Base-by-base conservation (phyloP, 2,113 vertebrate genomes). In the Mola mola region DNA sequence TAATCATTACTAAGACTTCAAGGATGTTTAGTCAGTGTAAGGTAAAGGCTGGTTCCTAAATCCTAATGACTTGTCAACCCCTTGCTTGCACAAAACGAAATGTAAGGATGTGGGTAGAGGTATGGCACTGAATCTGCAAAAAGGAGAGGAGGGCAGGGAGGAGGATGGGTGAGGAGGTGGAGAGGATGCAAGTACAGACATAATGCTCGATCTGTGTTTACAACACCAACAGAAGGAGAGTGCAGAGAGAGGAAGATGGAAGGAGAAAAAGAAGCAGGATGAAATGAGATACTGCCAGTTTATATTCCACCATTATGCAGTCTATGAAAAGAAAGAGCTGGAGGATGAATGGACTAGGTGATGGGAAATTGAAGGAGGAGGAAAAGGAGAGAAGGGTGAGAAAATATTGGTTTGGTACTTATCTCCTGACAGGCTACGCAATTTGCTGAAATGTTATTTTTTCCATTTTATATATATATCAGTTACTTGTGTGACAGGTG, bases 41-140 rank as follows among this genome's bases (percentile, higher is more conserved):
- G 72, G 62, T 57, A 19, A 58, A 70, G n/a, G 66, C n/a, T n/a
- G n/a, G n/a, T n/a, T n/a, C n/a, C n/a, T n/a, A n/a, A 73, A 67
- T 76, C 78, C 78, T 88, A 81, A 84, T 86, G 80, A 80, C 62
- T 44, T 22, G 37, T 49, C 6, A 24, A 69, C 50, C 57, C 25
- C 73, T 65, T 1, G 17, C 47, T 69, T 65, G n/a, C 7, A 40
- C n/a, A 48, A 66, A 78, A 84, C 51, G n/a, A 60, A 70, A 67
- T 68, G 67, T 61, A 49, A 73, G 61, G 58, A 62, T 71, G 80
- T 61, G 63, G 74, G 74, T 52, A 50, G 65, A 70, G 66, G 59
- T 59, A 50, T 11, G 38, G 59, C 72, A 28, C 59, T 69, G 78
- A 49, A 58, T 53, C 40, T 47, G 40, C 15, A 1, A 56, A 41